Conservation (phyloP, 2,113 vertebrate species). For the Vimba vimba region DNA sequence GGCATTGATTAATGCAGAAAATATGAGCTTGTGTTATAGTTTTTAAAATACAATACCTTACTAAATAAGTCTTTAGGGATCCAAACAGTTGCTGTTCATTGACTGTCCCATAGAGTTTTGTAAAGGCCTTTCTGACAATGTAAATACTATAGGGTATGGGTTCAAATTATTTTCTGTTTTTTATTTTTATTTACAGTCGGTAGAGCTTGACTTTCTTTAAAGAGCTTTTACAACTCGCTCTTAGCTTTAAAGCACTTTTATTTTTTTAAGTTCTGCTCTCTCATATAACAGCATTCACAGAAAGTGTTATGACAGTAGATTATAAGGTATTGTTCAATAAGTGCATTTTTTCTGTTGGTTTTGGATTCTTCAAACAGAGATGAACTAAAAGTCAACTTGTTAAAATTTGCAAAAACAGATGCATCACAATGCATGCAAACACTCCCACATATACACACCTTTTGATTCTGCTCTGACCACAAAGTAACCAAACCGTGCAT, state of each 20-base stretch:
- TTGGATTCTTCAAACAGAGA: background rate
- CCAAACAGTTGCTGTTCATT: background rate
- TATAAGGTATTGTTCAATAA: background rate
- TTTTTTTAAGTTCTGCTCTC: background rate
- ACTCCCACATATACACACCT: background rate
- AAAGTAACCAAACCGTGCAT: background rate
- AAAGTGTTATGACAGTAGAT: background rate
- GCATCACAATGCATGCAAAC: conserved; percentile 22
- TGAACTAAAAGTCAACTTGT: background rate
- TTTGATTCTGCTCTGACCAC: conserved; percentile 27
- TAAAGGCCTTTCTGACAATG: background rate
- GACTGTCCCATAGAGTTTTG: background rate
- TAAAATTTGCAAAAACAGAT: background rate
- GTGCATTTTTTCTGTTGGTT: background rate
- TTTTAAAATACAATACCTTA: background rate
- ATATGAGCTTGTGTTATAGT: background rate
- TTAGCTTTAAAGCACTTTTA: background rate
- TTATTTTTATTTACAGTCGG: background rate
- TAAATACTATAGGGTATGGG: background rate
- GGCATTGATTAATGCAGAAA: background rate
- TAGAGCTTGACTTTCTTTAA: background rate
- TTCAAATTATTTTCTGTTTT: background rate
- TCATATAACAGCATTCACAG: background rate
- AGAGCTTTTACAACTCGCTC: no score
- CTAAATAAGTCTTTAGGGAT: background rate